phyloP scores from a whole-genome alignment of 2,113 vertebrate genomes.

The Steatornis caripensis region DNA sequence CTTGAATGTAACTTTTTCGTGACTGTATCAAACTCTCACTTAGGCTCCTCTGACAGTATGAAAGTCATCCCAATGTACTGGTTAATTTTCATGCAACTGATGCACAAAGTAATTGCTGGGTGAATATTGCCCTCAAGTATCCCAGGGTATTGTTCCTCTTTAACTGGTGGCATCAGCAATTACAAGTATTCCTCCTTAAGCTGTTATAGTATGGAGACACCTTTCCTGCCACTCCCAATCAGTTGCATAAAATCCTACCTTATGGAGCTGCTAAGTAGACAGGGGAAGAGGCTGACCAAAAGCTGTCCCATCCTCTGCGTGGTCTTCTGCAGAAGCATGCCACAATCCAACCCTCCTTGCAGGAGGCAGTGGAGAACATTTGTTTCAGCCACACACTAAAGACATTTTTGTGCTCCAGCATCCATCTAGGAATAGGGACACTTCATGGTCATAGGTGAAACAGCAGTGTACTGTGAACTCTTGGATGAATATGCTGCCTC shows the following conservation, averaged over 20 bases:
- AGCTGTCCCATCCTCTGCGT: not conserved
- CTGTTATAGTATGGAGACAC: not conserved
- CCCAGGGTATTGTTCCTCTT: not conserved
- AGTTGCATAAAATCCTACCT: not conserved
- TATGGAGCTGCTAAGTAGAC: not conserved
- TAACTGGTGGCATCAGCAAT: not conserved
- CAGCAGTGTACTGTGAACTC: not conserved
- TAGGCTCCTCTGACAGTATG: not conserved
- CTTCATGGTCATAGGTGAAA: not conserved
- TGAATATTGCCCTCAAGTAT: not conserved
- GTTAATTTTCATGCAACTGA: not conserved
- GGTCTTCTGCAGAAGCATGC: not conserved
- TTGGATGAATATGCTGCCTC: not conserved
- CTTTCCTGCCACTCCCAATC: not conserved
- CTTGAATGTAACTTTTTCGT: not conserved
- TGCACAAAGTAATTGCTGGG: not conserved
- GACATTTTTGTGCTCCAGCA: not conserved
- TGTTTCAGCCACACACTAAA: not conserved
- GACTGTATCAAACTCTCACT: not conserved
- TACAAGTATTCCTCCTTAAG: not conserved
- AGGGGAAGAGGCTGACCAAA: not conserved
- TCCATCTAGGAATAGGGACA: not conserved
- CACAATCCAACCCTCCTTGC: not conserved
- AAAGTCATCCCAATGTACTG: not conserved
- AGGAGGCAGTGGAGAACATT: not conserved